Base-by-base conservation (phyloP, 2,797 vertebrate species). In the Sebastolobus alascanus region DNA sequence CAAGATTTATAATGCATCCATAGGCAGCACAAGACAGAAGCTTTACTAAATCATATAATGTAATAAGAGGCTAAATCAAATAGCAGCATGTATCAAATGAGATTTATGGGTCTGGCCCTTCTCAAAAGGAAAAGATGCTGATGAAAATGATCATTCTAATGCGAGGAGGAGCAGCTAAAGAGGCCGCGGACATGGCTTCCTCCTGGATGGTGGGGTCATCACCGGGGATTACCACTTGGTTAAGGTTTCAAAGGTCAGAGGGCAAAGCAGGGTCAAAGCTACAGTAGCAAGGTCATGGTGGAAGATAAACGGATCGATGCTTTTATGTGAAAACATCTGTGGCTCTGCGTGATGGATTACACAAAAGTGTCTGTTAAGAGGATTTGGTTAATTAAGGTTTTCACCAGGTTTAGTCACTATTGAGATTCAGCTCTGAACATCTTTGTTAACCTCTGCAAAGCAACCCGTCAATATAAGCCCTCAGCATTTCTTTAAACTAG, bases 61-160 rank as follows among this genome's bases (percentile, higher is more conserved):
- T 79, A 92, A 93, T 94, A 89, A 94, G 89, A 81, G 86, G 80
- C 83, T 94, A 95, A 95, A 96, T 95, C 92, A 95, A 95, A 95
- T 90, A 91, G 86, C 83, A 80, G 82, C 83, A 90, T 81, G 77
- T 86, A 93, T 90, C 76, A 94, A 93, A 93, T 87, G 84, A 95
- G 92, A 95, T 95, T 91, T 93, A 95, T 92, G 77, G 80, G 82
- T 82, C 92, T 93, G 93, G 73, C 84, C 79, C 79, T 86, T 81
- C 85, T 92, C 90, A 89, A 87, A 91, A 86, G 88, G 79, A 71
- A 81, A 86, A 79, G 83, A 85, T 84, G 87, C 90, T 95, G 92
- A 94, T 93, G 90, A 95, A 94, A 94, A 92, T 87, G 76, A 90
- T 86, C 68, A 74, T 54, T 79, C 56, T 88, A 84, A 90, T 92